Conservation (phyloP, 37 sponge, comb jelly and placozoan species). For the Tethya wilhelma region DNA sequence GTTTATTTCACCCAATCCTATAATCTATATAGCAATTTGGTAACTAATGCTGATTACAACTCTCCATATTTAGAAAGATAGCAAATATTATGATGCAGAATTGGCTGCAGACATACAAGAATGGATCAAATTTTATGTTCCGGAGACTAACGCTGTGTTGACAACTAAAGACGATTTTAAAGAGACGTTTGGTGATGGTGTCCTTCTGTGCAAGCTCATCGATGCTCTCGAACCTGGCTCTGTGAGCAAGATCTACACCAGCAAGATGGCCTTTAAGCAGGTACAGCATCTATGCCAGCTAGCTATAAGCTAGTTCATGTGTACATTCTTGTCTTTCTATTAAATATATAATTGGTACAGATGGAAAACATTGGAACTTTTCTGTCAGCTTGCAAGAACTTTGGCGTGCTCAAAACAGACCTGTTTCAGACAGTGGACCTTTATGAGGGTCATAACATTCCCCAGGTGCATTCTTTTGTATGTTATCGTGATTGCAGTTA, state of each 20-base stretch:
- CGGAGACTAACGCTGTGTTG: too few species aligned
- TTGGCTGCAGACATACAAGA: too few species aligned
- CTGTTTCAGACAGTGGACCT: constrained; percentile 92
- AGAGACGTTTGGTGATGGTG: constrained; percentile 63
- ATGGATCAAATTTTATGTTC: too few species aligned
- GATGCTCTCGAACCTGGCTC: constrained; percentile 67
- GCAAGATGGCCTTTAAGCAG: constrained; percentile 88
- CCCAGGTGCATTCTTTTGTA: constrained; percentile 75
- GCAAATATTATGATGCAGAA: too few species aligned
- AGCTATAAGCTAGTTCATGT: too few species aligned
- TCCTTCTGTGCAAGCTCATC: constrained; percentile 72
- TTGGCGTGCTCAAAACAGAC: constrained; percentile 75
- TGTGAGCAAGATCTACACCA: constrained; percentile 72
- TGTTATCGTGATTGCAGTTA: too few species aligned
- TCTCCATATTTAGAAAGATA: too few species aligned
- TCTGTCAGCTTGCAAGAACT: constrained; percentile 52
- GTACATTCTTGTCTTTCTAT: too few species aligned
- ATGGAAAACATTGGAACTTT: constrained; percentile 95
- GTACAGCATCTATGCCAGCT: too few species aligned
- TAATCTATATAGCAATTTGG: too few species aligned
- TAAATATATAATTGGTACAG: constrained; percentile 27
- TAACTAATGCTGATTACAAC: too few species aligned
- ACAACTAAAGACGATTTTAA: constrained; percentile 14
- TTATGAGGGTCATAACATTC: constrained; percentile 86
- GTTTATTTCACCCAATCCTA: too few species aligned